Base-by-base conservation (phyloP, 2,113 vertebrate species). In the Vulpes lagopus region DNA sequence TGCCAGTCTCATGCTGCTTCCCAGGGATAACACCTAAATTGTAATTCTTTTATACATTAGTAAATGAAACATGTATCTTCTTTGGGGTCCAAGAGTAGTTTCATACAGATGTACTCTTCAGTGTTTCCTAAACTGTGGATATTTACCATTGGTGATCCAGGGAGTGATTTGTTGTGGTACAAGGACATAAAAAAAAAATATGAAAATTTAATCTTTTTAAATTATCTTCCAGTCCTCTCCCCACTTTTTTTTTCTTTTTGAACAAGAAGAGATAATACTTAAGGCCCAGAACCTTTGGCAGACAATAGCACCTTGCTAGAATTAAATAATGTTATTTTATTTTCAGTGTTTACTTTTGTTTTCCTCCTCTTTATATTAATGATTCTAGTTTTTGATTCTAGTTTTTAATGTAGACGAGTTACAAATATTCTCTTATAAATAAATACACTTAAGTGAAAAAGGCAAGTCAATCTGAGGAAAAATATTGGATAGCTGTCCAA, bases 351-450 rank as follows among this genome's bases (percentile, higher is more conserved):
- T 86, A 65, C 10, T 83, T 88, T 83, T 59, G 32, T 57, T 74
- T 94, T 69, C n/a, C 19, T 92, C 64, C 16, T 71, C 35, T 67
- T 92, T 80, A 76, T 96, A 95, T 94, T 57, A 96, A 12, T 17
- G 10, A 92, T 82, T 78, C 38, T 82, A 78, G 51, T 69, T 95
- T 94, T 89, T 89, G 16, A 82, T 82, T 43, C 38, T 82, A 78
- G 51, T 69, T 95, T 94, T 89, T 89, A 19, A 82, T 82, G 73
- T 85, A 93, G 53, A 95, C 17, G 59, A 80, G 30, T 49, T 81
- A 92, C 5, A 91, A 69, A 35, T 23, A 67, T 62, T 60, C 96
- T 94, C 32, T 83, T 80, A 81, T 25, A 80, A 49, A 97, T 19
- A 94, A 81, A 67, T 82, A 2, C 62, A 43, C 25, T 65, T 90